Base-by-base conservation (phyloP, 2,113 vertebrate species). In the Etheostoma cragini region DNA sequence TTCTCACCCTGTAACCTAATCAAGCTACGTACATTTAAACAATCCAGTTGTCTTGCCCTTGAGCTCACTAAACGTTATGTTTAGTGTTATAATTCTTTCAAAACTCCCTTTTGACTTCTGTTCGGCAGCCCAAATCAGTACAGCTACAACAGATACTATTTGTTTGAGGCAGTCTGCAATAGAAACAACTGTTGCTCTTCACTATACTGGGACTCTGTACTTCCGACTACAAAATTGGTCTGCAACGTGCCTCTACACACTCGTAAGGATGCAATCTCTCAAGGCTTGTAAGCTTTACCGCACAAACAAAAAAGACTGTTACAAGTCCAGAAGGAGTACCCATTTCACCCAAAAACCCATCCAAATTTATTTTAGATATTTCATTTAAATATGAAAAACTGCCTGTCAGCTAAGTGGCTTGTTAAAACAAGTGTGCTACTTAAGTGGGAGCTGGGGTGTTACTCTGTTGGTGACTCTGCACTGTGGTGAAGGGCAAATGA, bases 161-260 rank as follows among this genome's bases (percentile, higher is more conserved):
- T 88, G 57, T 88, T 80, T 24, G 65, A 61, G 33, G 33, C 60
- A 38, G 33, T 11, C 38, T 38, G 10, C 38, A 33, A 61, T 35
- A 21, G 15, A 76, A 92, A 84, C 68, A 82, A 67, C 75, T 69
- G 62, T 66, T 26, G 19, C 56, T 67, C 70, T 63, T 87, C 76
- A 71, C 56, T 81, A 42, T 42, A 11, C 85, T 84, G 67, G 92
- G 85, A 90, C 87, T 85, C 68, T 85, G 16, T 65, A 30, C 65
- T 65, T 83, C 69, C 4, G 1, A 61, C 68, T 72, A 16, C n/a
- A 52, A 62, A 81, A 86, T 50, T 69, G 56, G 52, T 76, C 57
- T 72, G 54, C 0, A 2, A 10, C 5, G 0, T 45, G 64, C 46
- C 46, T 65, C 30, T 17, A 33, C 30, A 45, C 38, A 53, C 64